These are phyloP conservation scores for Grammomys surdaster DNA, from an alignment of 2,113 vertebrate species.

Conservation along the genomic window DNA sequence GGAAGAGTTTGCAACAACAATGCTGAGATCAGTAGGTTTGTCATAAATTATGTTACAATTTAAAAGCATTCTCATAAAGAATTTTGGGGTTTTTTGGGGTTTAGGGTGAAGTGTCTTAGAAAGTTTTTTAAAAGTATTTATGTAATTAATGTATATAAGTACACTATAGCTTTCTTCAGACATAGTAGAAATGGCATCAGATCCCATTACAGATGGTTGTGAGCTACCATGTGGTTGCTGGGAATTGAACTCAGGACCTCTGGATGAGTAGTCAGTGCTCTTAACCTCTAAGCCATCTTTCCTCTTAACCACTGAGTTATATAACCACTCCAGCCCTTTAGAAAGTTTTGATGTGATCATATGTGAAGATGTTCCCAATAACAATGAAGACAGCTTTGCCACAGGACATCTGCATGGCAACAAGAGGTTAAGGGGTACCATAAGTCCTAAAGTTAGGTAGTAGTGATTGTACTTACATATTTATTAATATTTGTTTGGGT, in stretches of 20 bases:
- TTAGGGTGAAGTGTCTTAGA: not conserved
- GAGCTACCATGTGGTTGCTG: too few species aligned
- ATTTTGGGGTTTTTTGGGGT: not conserved
- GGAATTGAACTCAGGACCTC: too few species aligned
- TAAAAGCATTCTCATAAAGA: not conserved
- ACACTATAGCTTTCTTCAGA: too few species aligned
- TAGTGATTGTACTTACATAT: not conserved
- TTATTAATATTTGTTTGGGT: not conserved
- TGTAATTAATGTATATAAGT: too few species aligned
- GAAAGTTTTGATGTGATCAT: not conserved
- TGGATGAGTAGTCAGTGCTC: too few species aligned
- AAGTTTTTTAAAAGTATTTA: too few species aligned
- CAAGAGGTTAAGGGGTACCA: too few species aligned
- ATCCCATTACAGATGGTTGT: too few species aligned
- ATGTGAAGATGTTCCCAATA: not conserved
- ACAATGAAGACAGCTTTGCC: not conserved
- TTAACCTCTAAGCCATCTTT: too few species aligned
- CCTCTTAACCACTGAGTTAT: too few species aligned
- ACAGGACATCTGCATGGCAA: not conserved
- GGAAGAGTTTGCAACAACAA: not conserved
- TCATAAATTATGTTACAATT: not conserved
- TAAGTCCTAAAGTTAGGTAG: not conserved
- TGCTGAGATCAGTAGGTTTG: not conserved
- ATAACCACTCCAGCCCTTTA: too few species aligned
- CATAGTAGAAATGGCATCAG: too few species aligned